phyloP scores from a whole-genome alignment of 2,888 invertebrate species.

The Schrankia costaestrigalis region DNA sequence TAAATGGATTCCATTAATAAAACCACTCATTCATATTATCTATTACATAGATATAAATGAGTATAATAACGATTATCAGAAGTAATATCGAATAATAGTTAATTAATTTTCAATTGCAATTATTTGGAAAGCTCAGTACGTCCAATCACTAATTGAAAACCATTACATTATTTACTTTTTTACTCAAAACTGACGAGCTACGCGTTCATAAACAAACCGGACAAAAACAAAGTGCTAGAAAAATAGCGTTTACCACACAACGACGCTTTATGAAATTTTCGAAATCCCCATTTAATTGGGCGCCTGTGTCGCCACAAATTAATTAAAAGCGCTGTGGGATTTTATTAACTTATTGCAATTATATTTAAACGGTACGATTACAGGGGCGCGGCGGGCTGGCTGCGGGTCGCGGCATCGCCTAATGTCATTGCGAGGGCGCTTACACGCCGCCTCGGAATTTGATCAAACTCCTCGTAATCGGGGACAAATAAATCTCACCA shows the following conservation, averaged over 20 bases:
- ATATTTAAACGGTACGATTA: slow-evolving; percentile 70
- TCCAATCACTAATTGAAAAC: slow-evolving; percentile 42
- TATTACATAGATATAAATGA: too few relatives aligned
- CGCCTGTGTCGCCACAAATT: slow-evolving; percentile 67
- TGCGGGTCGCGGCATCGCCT: slow-evolving; percentile 38
- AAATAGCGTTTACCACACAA: slow-evolving; percentile 46
- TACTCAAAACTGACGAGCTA: slow-evolving; percentile 36
- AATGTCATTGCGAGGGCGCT: slow-evolving; percentile 51
- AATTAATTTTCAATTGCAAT: slow-evolving; percentile 15
- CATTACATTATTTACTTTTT: slow-evolving; percentile 42
- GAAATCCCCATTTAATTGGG: slow-evolving; percentile 66
- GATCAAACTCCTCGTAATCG: slow-evolving; percentile 67
- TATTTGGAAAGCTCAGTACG: slow-evolving; percentile 33
- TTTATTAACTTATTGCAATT: slow-evolving; percentile 77
- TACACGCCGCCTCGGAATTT: slow-evolving; percentile 55
- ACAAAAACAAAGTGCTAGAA: slow-evolving; percentile 43
- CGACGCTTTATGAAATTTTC: slow-evolving; percentile 57
- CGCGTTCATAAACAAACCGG: slow-evolving; percentile 43
- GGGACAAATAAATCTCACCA: slow-evolving; percentile 71
- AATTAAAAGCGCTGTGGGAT: slow-evolving; percentile 68
- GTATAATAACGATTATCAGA: too few relatives aligned
- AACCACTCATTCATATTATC: slow-evolving; percentile 12
- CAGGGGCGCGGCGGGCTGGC: slow-evolving; percentile 37
- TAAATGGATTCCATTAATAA: slow-evolving; percentile 31
- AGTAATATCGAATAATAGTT: slow-evolving; percentile 7